Percentiles rank a stretch among this genome's conserved stretches.
These are phyloP conservation scores for Arctia plantaginis DNA, from an alignment of 2,888 invertebrate genomes.

Conservation along the genomic window DNA sequence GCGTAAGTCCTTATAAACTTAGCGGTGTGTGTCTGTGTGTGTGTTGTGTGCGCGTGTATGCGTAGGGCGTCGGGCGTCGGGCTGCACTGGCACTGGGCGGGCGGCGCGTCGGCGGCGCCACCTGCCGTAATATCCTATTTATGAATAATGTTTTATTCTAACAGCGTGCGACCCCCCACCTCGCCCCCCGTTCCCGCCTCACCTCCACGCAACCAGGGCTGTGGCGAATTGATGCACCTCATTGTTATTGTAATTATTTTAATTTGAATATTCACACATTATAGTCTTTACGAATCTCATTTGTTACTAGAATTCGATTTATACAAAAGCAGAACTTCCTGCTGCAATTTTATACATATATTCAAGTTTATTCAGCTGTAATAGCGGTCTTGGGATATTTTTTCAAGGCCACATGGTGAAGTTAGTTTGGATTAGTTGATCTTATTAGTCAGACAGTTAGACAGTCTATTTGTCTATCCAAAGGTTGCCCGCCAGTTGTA, in stretches of 20 bases:
- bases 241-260: conserved; percentile 19
- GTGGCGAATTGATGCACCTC: conserved; percentile 34
- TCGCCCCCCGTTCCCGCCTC: conserved; percentile 33
- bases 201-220: conserved; percentile 55
- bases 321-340: neutral
- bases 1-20: conserved; percentile 6
- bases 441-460: too few relatives aligned
- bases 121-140: conserved; percentile 83
- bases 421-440: neutral
- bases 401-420: neutral
- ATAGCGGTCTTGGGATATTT: neutral
- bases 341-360: neutral
- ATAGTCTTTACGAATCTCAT: neutral
- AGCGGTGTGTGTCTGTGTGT: neutral
- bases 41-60: conserved; percentile 5
- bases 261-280: conserved; percentile 19
- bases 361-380: neutral
- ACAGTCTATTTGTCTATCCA: too few relatives aligned
- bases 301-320: neutral
- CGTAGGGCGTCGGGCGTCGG: conserved; percentile 28
- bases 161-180: conserved; percentile 78
- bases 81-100: conserved; percentile 35
- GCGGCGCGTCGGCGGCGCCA: conserved; percentile 53
- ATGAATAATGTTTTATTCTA: conserved; percentile 87
- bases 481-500: too few relatives aligned